phyloP scores from a whole-genome alignment of 2,797 vertebrate genomes.

The Sebastes melanostomus region DNA sequence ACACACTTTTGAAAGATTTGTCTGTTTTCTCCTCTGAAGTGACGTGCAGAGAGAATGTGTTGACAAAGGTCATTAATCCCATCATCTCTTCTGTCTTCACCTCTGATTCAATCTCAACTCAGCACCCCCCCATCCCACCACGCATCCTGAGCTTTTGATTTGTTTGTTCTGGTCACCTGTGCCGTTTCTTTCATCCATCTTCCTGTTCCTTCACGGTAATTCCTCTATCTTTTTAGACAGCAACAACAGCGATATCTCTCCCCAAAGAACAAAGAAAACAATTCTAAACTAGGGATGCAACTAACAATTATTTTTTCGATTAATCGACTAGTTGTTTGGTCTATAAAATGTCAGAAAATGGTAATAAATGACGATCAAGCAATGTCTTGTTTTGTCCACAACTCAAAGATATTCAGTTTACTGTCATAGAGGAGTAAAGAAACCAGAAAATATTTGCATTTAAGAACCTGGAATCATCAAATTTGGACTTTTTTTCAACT shows the following conservation, averaged over 20 bases:
- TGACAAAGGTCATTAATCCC: conserved; percentile 91
- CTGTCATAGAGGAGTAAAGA: too few species aligned
- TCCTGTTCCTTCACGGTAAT: conserved; percentile 30
- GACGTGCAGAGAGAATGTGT: conserved; percentile 82
- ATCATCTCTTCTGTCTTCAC: conserved; percentile 87
- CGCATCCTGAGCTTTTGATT: conserved; percentile 88
- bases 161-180: conserved; percentile 78
- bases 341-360: too few species aligned
- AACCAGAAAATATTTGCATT: too few species aligned
- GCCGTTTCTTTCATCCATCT: conserved; percentile 48
- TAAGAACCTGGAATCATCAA: too few species aligned
- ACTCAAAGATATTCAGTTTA: too few species aligned
- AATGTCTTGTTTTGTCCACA: too few species aligned
- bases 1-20: conserved; percentile 84
- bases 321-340: too few species aligned
- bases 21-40: conserved; percentile 86
- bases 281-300: too few species aligned
- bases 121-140: conserved; percentile 66
- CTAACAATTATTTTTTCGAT: too few species aligned
- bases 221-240: conserved; percentile 43
- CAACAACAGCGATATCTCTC: not conserved
- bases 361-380: too few species aligned
- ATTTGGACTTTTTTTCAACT: too few species aligned
- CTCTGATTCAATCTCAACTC: conserved; percentile 82
- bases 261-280: not conserved